Evolutionary conservation across 2,113 vertebrate genomes (phyloP), one percentile per base, ranked within the genome.

Genomic region (Tetrax tetrax): DNA sequence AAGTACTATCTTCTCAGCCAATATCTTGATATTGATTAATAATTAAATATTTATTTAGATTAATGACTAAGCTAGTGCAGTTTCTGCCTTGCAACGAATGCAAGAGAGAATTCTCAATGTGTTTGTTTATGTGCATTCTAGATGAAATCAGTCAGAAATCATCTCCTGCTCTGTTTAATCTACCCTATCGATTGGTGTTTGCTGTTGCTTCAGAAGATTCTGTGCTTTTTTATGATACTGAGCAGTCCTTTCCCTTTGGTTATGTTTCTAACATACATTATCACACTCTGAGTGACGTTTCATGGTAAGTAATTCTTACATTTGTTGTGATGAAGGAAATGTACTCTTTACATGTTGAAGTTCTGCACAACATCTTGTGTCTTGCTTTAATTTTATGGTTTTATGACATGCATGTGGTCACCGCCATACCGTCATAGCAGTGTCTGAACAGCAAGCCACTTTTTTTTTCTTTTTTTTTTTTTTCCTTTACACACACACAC

Each of bases 141-240:
- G 99, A 98, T 71, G 98, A 97, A 31, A 94, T 85, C 1, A 24
- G 90, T 2, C 95, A 97, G 84, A 83, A 97, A 35, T 90, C 88
- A 45, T 53, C 97, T 80, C 41, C 79, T 69, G 97, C 98, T 69
- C 84, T 98, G 4, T 98, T 99, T 76, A 97, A 96, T 87, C 91
- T 99, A 85, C 99, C 99, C 5, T 99, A 99, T 94, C 99, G 99
- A 3, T 86, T 99, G 98, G 98, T 99, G 92, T 99, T 99, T 43
- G 99, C 99, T 1, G 99, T 99, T 92, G 99, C 99, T 20, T 99
- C 99, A 1, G 99, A 99, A 90, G 99, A 99, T 96, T 99, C 99
- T 0, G 98, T 99, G 92, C 98, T 99, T 35, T 96, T 99, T 50
- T 99, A 99, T 29, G 99, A 99, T 87, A 99, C 99, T 1, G 98